These are phyloP conservation scores for Syrphus vitripennis DNA, from an alignment of 2,888 invertebrate species.

Conservation along the genomic window DNA sequence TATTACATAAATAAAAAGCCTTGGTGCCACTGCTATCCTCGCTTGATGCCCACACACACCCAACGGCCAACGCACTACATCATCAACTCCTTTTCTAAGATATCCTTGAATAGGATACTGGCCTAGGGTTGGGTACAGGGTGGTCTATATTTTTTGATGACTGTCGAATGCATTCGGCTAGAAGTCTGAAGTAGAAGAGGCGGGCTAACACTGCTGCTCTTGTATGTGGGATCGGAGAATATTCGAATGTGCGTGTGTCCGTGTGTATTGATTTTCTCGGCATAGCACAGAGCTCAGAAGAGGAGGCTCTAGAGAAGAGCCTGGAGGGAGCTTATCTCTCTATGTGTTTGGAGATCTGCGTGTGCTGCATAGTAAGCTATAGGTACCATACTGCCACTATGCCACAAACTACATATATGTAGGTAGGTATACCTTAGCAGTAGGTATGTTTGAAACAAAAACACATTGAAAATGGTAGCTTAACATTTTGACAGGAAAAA, in stretches of 20 bases:
- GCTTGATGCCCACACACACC: conserved; percentile 11
- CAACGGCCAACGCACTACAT: conserved; percentile 43
- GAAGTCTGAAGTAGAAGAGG: conserved; percentile 22
- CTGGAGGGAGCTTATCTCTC: conserved; percentile 50
- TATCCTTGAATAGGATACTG: conserved; percentile 19
- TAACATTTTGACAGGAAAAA: conserved; percentile 59
- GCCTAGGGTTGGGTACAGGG: neutral
- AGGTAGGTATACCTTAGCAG: neutral
- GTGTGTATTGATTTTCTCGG: conserved; percentile 65
- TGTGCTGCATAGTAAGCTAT: conserved; percentile 32
- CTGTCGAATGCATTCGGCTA: conserved; percentile 64
- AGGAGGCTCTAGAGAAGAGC: conserved; percentile 40
- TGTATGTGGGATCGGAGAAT: conserved; percentile 19
- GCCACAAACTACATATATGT: neutral
- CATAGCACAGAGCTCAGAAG: neutral
- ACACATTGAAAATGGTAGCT: conserved; percentile 30
- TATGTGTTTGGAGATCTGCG: conserved; percentile 59
- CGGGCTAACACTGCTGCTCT: neutral
- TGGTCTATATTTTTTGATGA: conserved; percentile 62
- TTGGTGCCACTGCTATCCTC: conserved; percentile 55
- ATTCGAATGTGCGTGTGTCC: conserved; percentile 66
- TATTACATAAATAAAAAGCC: conserved; percentile 71
- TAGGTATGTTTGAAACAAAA: conserved; percentile 40
- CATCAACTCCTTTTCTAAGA: conserved; percentile 34
- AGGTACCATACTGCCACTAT: neutral